Conservation (phyloP, 35 echinoderm and acorn worm species). For the Heliocidaris erythrogramma region DNA sequence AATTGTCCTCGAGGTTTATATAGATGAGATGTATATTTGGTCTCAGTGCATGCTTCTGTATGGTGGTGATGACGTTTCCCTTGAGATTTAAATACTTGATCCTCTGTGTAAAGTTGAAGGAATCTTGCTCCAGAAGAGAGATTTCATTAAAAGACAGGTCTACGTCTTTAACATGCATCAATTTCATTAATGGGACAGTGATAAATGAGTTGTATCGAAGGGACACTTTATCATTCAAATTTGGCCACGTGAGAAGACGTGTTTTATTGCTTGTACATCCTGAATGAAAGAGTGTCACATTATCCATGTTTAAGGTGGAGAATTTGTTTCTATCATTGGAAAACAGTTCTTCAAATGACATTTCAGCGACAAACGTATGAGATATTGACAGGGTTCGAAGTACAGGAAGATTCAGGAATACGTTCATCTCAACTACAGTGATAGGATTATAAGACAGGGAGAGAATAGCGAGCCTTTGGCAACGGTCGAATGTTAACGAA, state of each 20-base stretch:
- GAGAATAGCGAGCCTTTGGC: not conserved
- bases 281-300: not conserved
- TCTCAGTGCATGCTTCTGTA: not conserved
- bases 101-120: not conserved
- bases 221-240: not conserved
- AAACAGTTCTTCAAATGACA: not conserved
- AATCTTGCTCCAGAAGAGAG: not conserved
- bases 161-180: not conserved
- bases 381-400: not conserved
- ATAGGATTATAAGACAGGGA: not conserved
- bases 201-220: not conserved
- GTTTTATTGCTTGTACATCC: not conserved
- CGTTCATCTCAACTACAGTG: not conserved
- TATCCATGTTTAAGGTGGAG: not conserved
- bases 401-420: not conserved
- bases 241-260: not conserved
- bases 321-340: not conserved
- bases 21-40: not conserved
- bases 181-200: not conserved
- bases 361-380: not conserved
- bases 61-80: not conserved
- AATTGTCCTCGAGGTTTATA: not conserved
- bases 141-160: not conserved
- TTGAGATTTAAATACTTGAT: not conserved
- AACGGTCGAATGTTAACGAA: not conserved